Evolutionary conservation across 2,113 vertebrate genomes (phyloP), one percentile per base, ranked within the genome.

Genomic region (Psilopogon haemacephalus): DNA sequence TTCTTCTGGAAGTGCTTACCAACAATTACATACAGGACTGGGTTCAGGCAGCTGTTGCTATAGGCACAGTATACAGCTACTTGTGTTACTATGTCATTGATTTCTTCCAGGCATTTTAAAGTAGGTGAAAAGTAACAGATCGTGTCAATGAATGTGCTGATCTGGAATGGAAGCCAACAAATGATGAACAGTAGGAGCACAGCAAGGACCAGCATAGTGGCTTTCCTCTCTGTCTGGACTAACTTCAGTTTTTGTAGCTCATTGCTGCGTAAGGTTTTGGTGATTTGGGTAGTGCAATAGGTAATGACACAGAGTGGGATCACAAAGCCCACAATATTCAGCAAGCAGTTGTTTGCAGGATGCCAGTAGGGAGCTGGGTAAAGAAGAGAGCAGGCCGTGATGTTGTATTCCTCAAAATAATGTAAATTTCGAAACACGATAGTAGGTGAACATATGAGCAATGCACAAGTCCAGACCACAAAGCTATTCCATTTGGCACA

Each of bases 1-100:
- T 99, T 99, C 95, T 98, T 99, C 82, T 98, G 97, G 96, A 99
- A 99, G 95, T 98, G 98, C 95, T 99, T 99, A 37, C 99, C 99
- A 2, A 99, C 98, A 5, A 99, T 98, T 56, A 99, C 98, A 0
- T 99, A 99, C 19, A 99, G 95, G 67, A 99, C 76, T 0, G 99
- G 99, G 95, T 99, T 99, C 71, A 99, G 97, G 75, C 98, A 98
- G 90, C 99, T 99, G 97, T 99, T 99, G 97, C 98, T 98, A 32
- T 98, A 99, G 82, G 97, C 98, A 24, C 98, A 84, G 84, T 98
- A 99, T 1, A 84, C 92, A 60, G 97, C 96, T 46, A 99, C 81
- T 94, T 99, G 98, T 20, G 97, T 98, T 88, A 98, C 77, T 58
- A 98, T 28, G 0, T 98, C 98, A 4, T 99, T 28, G 6, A 70